Base-by-base conservation (phyloP, 2,113 vertebrate genomes). In the Phodopus roborovskii region DNA sequence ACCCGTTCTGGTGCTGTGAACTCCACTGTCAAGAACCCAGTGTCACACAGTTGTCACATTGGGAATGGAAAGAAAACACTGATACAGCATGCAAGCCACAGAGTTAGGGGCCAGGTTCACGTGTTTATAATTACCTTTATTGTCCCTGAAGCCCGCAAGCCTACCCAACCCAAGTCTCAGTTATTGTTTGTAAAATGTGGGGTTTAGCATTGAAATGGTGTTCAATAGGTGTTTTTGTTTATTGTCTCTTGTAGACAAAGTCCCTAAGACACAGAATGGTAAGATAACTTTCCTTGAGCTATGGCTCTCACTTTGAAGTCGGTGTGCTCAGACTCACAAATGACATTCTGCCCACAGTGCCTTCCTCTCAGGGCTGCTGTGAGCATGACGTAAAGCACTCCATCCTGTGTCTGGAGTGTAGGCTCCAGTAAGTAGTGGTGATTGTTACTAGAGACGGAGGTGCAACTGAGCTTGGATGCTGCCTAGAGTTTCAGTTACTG, bases 281-380 rank as follows among this genome's bases (percentile, higher is more conserved):
- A 94, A 88, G 82, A 64, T 89, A 71, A 90, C 20, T 74, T 95
- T 86, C 36, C 60, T 88, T 92, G 39, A 93, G 81, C 81, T n/a
- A 60, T 56, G 71, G 56, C 70, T 88, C 78, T 33, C 5, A n/a
- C 58, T 86, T 26, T 26, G 73, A 50, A 88, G 87, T 42, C 71
- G 50, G 10, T 79, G 75, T 19, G 7, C 50, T 71, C 42, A 60
- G 68, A 68, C 12, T 68, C 22, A 70, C 19, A 0, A 36, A 4
- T 42, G 71, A 17, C 1, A 17, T 77, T 45, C 33, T 22, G 0
- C 20, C 83, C 30, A 1, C 4, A 15, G 48, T 45, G 39, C 12
- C 66, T 81, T 68, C 53, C 26, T 62, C 75, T n/a, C 39, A 26
- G 24, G 39, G 48, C 22, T 24, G 70, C 2, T 56, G 30, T 42